A percentile compares a stretch with the other conserved stretches of the same genome.
These are phyloP conservation scores for Dolichotis patagonum DNA, from an alignment of 2,113 vertebrate species.

Conservation along the genomic window DNA sequence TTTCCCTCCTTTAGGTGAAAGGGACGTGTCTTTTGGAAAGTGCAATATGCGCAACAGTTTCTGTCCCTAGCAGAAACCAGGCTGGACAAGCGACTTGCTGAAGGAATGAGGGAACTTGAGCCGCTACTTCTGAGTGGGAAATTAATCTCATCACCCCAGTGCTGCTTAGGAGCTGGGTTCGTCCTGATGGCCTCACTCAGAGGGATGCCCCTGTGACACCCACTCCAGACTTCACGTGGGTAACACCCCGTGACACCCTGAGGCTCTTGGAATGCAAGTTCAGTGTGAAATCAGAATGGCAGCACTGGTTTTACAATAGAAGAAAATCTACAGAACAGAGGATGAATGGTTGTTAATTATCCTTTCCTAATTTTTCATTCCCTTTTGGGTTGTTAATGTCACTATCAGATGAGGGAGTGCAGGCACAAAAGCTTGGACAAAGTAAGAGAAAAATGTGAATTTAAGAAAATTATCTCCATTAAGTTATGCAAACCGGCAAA, in stretches of 20 bases:
- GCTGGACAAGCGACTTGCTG: not conserved
- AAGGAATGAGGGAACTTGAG: not conserved
- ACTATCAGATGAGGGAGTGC: not conserved
- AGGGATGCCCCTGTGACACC: conserved; percentile 8
- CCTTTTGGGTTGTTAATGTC: conserved; percentile 21
- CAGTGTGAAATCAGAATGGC: conserved; percentile 44
- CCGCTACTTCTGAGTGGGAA: conserved; percentile 54
- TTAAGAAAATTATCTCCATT: conserved; percentile 15
- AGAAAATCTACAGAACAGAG: conserved; percentile 28
- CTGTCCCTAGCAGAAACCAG: conserved; percentile 34
- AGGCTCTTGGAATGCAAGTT: not conserved
- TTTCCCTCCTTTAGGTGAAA: conserved; percentile 54
- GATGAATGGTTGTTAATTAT: not conserved
- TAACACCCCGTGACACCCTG: not conserved
- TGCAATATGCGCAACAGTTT: conserved; percentile 10
- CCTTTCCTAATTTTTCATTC: conserved; percentile 47
- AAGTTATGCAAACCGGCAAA: not conserved
- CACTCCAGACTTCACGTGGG: conserved; percentile 2
- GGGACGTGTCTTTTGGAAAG: conserved; percentile 30
- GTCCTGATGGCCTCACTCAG: not conserved
- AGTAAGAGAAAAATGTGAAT: conserved; percentile 46
- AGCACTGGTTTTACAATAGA: not conserved
- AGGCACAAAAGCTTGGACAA: not conserved
- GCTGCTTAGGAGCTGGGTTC: conserved; percentile 13
- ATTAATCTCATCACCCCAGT: conserved; percentile 39